A percentile compares a stretch with the other conserved stretches of the same genome.
phyloP scores from a whole-genome alignment of 2,797 vertebrate genomes.

The Spondyliosoma cantharus region DNA sequence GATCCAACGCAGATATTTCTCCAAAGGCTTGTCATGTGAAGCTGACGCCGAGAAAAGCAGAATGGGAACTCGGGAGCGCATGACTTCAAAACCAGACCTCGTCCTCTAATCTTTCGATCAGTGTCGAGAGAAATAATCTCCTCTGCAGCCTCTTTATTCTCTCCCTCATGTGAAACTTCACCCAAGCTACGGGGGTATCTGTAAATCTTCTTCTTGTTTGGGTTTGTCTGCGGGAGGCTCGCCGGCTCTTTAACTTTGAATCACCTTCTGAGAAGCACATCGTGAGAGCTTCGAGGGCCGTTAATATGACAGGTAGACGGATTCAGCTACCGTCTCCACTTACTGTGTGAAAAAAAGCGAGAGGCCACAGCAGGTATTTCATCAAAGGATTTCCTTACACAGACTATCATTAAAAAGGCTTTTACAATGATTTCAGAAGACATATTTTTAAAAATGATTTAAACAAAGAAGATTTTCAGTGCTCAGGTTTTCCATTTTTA shows the following conservation, averaged over 20 bases:
- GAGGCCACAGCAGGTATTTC: conserved; percentile 43
- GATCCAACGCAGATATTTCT: conserved; percentile 29
- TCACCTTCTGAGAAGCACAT: conserved; percentile 62
- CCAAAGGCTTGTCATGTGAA: conserved; percentile 14
- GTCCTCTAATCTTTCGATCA: conserved; percentile 68
- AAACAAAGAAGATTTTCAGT: conserved; percentile 29
- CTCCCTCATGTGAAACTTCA: conserved; percentile 60
- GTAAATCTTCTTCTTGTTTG: conserved; percentile 77
- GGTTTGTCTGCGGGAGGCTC: conserved; percentile 70
- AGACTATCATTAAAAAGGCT: conserved; percentile 49
- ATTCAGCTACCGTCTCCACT: conserved; percentile 53
- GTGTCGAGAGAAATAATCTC: conserved; percentile 66
- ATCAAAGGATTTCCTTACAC: conserved; percentile 51
- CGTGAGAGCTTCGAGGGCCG: conserved; percentile 52
- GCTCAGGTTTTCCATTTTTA: conserved; percentile 42
- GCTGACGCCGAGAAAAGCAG: conserved; percentile 36
- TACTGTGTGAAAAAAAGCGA: conserved; percentile 33
- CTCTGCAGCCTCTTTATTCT: conserved; percentile 55
- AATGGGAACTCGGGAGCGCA: background rate
- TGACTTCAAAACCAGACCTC: conserved; percentile 66
- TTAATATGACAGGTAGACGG: conserved; percentile 52
- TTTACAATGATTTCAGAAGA: conserved; percentile 49
- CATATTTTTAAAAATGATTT: conserved; percentile 37
- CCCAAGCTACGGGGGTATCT: conserved; percentile 50
- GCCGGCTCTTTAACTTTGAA: conserved; percentile 55